Conservation (phyloP, 1,140 invertebrate species). For the Pseudomyrmex cubaensis region DNA sequence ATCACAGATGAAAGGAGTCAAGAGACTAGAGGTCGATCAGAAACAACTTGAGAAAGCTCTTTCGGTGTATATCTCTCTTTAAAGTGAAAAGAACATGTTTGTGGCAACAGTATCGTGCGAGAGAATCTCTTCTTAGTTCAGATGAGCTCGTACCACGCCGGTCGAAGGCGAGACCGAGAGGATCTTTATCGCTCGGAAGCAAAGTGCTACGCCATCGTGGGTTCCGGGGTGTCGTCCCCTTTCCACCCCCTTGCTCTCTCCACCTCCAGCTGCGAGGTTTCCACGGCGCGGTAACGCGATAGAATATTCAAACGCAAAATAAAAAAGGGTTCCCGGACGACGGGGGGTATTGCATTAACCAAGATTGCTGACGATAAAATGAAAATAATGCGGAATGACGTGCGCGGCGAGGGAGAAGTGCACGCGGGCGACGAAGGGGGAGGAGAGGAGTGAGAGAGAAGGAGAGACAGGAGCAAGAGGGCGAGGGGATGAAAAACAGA, state of each 20-base stretch:
- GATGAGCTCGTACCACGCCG: constrained; percentile 52
- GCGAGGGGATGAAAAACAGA: constrained; percentile 65
- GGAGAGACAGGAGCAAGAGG: not conserved
- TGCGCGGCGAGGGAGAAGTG: constrained; percentile 69
- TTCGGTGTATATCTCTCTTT: constrained; percentile 1
- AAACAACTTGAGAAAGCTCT: not conserved
- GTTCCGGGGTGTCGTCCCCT: constrained; percentile 56
- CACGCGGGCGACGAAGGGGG: constrained; percentile 17
- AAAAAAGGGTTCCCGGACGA: constrained; percentile 73
- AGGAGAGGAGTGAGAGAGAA: constrained; percentile 51
- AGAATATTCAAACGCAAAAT: constrained; percentile 78
- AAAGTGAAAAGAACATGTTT: constrained; percentile 13
- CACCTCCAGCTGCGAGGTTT: constrained; percentile 63
- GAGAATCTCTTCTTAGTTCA: constrained; percentile 51
- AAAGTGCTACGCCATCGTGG: constrained; percentile 59
- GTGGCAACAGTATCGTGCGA: constrained; percentile 37
- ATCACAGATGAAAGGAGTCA: not conserved
- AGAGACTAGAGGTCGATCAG: not conserved
- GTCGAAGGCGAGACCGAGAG: constrained; percentile 49
- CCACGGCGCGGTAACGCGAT: constrained; percentile 74
- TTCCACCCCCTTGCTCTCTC: not conserved
- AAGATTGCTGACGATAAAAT: constrained; percentile 86
- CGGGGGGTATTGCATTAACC: constrained; percentile 83
- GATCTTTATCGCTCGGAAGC: constrained; percentile 59
- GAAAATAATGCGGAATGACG: constrained; percentile 85